These are phyloP conservation scores for Struthidea cinerea DNA, from an alignment of 2,113 vertebrate species.

Conservation along the genomic window DNA sequence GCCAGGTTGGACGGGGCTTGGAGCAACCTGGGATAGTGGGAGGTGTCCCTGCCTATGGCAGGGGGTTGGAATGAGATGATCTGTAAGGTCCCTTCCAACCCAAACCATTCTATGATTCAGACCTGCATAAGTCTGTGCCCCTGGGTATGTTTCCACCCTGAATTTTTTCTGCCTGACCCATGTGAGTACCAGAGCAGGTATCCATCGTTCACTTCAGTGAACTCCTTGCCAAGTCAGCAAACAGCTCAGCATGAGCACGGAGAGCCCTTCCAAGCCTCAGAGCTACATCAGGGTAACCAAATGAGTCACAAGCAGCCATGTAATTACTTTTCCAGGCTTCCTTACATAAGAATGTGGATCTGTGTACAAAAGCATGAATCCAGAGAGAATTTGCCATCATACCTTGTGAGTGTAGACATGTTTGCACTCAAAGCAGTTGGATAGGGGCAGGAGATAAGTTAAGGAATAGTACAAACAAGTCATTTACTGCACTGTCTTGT, in stretches of 20 bases:
- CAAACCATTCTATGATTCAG: not conserved
- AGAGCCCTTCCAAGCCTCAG: not conserved
- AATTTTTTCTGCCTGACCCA: accelerated
- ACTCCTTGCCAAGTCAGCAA: not conserved
- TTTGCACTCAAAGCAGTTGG: not conserved
- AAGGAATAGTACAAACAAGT: conserved; percentile 15
- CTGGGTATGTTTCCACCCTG: not conserved
- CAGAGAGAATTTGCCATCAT: not conserved
- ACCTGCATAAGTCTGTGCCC: not conserved
- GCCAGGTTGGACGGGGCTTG: accelerated
- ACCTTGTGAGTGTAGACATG: not conserved
- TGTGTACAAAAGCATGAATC: not conserved
- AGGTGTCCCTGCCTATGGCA: not conserved
- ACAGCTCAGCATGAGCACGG: not conserved
- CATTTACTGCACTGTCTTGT: not conserved
- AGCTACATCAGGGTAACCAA: not conserved
- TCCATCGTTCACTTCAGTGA: not conserved
- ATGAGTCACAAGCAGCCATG: not conserved
- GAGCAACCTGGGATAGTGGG: not conserved
- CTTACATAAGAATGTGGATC: not conserved
- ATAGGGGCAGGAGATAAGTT: not conserved
- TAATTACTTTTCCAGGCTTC: not conserved
- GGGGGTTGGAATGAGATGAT: accelerated
- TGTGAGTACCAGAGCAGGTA: accelerated
- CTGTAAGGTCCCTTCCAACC: not conserved